Evolutionary conservation across 64 coral and sea anemone species (phyloP), one percentile per base, ranked within the genome.

Genomic region (Pocillopora damicornis): DNA sequence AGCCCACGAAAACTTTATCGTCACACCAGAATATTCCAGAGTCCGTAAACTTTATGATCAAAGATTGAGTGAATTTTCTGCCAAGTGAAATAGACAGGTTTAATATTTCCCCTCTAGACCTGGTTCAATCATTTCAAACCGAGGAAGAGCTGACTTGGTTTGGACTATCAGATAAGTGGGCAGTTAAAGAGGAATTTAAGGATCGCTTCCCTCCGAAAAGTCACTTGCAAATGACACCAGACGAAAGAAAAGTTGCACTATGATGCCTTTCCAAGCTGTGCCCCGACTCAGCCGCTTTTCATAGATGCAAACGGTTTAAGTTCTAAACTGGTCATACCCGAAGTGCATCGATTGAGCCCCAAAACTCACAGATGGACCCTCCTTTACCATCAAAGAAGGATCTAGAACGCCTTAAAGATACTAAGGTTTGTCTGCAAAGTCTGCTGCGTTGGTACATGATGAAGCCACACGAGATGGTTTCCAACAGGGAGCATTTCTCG

Each of bases 111-210:
- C 37, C 79, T 51, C 58, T 68, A 45, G 87, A 88, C 66, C 66
- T 79, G 38, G 25, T 67, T 60, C 60, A 88, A 36, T 88, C 87
- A 37, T 76, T 22, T 57, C n/a, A 34, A 15, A 77, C 63, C 58
- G 87, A 88, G 77, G 77, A 76, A 78, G 87, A 88, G 61, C 23
- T 88, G 61, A 66, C 76, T 25, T 88, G 87, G 87, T 88, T 88
- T 88, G 76, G 87, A 37, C 36, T 88, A 78, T 88, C 87, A 79
- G 76, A 88, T 76, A 88, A 88, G 87, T 88, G 76, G 87, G 61
- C 78, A 38, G 75, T 88, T 61, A 78, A 15, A 78, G 61, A 79
- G 38, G 57, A 79, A 56, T 61, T 78, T 58, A 37, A 67, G 60
- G 0, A 88, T 15, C 74, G 65, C 34, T 37, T 79, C 58, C 87